Evolutionary conservation across 2,113 vertebrate genomes (phyloP).

Genomic region (Narcine bancroftii): DNA sequence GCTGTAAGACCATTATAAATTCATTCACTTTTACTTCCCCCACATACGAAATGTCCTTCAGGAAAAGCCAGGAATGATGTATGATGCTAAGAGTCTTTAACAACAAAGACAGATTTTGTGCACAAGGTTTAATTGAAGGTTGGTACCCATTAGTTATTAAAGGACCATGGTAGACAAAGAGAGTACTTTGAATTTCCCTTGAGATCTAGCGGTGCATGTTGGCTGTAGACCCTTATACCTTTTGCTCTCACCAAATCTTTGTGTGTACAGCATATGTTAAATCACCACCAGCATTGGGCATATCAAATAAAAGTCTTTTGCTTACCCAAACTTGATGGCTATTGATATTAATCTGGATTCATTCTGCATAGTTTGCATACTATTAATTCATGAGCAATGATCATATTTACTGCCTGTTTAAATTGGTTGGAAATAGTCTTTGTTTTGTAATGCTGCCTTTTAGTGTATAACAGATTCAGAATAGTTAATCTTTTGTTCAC

Average conservation of each 20-base stretch:
- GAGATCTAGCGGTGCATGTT: conserved; percentile 42
- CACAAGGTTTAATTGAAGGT: conserved; percentile 44
- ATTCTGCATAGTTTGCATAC: background rate
- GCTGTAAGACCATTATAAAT: conserved; percentile 46
- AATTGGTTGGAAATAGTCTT: background rate
- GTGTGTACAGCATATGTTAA: background rate
- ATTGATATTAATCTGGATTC: background rate
- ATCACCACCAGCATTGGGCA: background rate
- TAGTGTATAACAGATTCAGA: background rate
- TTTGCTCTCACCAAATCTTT: conserved; percentile 23
- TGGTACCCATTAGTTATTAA: conserved; percentile 46
- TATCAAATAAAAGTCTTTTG: background rate
- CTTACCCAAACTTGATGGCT: background rate
- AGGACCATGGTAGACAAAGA: conserved; percentile 43
- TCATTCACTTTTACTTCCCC: conserved; percentile 43
- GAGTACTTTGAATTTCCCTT: conserved; percentile 43
- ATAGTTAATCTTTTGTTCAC: conserved; percentile 30
- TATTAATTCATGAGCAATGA: background rate
- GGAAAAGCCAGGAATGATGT: conserved; percentile 48
- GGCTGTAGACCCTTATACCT: conserved; percentile 26
- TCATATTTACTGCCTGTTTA: background rate
- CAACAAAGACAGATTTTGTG: conserved; percentile 43
- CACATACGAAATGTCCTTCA: conserved; percentile 49
- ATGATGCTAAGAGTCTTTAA: conserved; percentile 48
- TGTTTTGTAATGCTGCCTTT: background rate